Conservation (phyloP, 2,113 vertebrate species). For the Cariama cristata region DNA sequence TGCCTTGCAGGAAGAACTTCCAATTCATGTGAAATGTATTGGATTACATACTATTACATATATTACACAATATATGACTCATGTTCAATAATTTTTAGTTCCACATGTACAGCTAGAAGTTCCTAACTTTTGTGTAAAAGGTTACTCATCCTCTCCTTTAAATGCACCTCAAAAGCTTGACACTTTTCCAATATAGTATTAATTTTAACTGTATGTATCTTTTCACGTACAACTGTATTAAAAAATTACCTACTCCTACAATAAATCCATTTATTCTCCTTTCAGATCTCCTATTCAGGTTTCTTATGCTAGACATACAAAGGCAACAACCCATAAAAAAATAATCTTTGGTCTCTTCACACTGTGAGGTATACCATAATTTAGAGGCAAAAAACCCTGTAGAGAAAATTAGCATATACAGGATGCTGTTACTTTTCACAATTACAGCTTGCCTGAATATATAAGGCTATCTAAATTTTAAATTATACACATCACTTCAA, state of each 20-base stretch:
- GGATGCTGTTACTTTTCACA: neutral
- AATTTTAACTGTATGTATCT: neutral
- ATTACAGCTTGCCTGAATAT: neutral
- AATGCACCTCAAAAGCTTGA: neutral
- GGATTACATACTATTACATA: neutral
- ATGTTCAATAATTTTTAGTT: neutral
- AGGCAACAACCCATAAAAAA: neutral
- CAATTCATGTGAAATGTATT: neutral
- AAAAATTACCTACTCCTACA: neutral
- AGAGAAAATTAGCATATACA: neutral
- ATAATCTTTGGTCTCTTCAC: neutral
- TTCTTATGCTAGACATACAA: neutral
- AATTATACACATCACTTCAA: neutral
- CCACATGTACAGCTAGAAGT: neutral
- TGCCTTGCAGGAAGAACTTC: rapidly evolving
- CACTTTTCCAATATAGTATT: neutral
- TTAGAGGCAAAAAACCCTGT: neutral
- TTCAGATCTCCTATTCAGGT: neutral
- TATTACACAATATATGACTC: neutral
- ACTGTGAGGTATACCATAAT: neutral
- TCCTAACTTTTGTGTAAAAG: neutral
- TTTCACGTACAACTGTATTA: neutral
- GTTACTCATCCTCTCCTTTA: neutral
- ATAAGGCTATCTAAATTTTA: neutral
- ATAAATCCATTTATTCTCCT: neutral